phyloP scores from a whole-genome alignment of 2,797 vertebrate genomes.

The Dromococcyx pavoninus region DNA sequence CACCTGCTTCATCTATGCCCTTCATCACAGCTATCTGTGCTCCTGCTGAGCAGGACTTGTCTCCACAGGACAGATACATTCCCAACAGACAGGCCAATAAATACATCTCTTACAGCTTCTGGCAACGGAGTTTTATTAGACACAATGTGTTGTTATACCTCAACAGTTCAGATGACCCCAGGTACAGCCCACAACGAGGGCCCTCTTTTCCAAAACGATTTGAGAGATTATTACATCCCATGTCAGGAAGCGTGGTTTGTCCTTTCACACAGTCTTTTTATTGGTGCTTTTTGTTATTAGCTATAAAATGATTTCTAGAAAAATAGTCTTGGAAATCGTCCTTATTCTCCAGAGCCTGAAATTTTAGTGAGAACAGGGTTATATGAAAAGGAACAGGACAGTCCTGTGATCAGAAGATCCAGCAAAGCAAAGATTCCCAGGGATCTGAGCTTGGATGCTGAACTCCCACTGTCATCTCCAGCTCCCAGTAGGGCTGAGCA shows the following conservation, averaged over 20 bases:
- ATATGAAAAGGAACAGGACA: neutral
- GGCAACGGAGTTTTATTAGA: conserved; percentile 18
- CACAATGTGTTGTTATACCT: neutral
- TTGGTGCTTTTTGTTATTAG: neutral
- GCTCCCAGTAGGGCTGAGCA: neutral
- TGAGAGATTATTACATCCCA: neutral
- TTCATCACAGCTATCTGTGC: neutral
- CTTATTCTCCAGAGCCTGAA: neutral
- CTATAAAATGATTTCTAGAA: neutral
- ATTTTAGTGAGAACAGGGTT: neutral
- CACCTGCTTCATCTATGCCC: neutral
- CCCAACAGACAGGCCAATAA: neutral
- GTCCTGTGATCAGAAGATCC: neutral
- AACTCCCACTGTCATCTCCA: neutral
- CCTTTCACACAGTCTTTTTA: fast-evolving
- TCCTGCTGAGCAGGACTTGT: neutral
- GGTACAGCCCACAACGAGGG: neutral
- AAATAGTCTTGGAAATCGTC: neutral
- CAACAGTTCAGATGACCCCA: neutral
- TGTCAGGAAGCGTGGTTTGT: neutral
- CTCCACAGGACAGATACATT: neutral
- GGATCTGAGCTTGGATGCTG: fast-evolving
- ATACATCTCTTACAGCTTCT: neutral
- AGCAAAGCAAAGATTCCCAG: neutral
- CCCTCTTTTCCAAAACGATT: neutral